Base-by-base conservation (phyloP, 2,888 invertebrate genomes). In the Euzophera pinguis region DNA sequence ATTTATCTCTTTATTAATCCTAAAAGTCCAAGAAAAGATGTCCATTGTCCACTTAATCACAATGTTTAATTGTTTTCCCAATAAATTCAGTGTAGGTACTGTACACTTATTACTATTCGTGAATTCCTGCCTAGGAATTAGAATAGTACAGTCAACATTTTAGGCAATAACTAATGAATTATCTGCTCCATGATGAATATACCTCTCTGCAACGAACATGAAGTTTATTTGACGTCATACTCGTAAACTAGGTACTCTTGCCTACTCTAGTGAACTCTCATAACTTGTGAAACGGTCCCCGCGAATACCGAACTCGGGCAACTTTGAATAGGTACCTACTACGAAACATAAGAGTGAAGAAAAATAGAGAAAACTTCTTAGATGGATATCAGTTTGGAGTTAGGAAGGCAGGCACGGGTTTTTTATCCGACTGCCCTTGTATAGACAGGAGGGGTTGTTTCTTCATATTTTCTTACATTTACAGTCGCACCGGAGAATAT, bases 161-260 rank as follows among this genome's bases (percentile, higher is more conserved):
- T 12, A 43, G 7, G 27, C 12, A 43, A 27, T 32, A 32, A 32
- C 10, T 32, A 32, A 32, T 1, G 9, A 7, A 32, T 32, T 47
- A 29, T 29, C 38, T 16, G 10, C 27, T 49, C 37, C 14, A 29
- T 29, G 13, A 13, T 38, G 10, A 38, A 27, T 27, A 4, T 9
- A 29, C 27, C 9, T 27, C 38, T 13, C 12, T 37, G 12, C 14
- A 32, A 12, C 12, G 37, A 43, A 51, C 43, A 43, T 35, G 12
- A 51, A 51, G 43, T 43, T 51, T 51, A 51, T 51, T 35, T 41
- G 50, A 42, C 51, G 43, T 51, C 17, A 51, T 51, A 50, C 37
- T 51, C 43, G 37, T 51, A 51, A 51, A 51, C 43, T 51, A 51
- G 51, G 43, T 34, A 17, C 27, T 39, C 17, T 42, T 50, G 34